Evolutionary conservation across 35 echinoderm and acorn worm species (phyloP), one percentile per base, ranked within the genome.

Genomic region (Antedon bifida): DNA sequence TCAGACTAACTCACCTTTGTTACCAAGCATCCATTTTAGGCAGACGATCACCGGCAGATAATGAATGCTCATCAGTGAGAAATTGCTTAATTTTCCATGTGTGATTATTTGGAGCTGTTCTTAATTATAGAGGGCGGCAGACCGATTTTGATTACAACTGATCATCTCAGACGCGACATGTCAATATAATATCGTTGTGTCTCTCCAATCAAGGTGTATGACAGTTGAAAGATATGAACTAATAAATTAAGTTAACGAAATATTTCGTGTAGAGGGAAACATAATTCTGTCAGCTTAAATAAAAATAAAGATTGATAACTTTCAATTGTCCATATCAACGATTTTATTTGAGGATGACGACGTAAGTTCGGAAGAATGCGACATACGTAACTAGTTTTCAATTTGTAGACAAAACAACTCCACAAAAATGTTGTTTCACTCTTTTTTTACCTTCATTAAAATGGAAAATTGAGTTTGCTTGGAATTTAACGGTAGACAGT

Each of bases 21-120:
- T 7, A 64, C 19, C 51, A 64, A 64, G 51, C 51, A 64, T 8
- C 51, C 51, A 64, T 64, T 64, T 64, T 64, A 12, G 5, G 26
- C 9, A 64, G 9, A 64, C 51, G 23, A 21, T 64, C 51, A 21
- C 51, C 51, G 51, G 51, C 19, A 64, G 51, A 64, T 64, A 64
- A 64, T 64, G 51, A 64, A 21, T 7, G 7, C 51, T 64, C 51
- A 64, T 64, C 51, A 64, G 26, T 64, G 51, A 64, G 51, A 64
- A 64, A 64, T 64, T 64, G 51, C 51, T 64, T 64, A 64, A 64
- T 64, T 64, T 64, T 64, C 51, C 51, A 64, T 64, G 51, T 64
- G 51, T 64, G 9, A 64, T 16, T 16, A 64, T 64, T 64, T 8
- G 51, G 51, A 64, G 26, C 5, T 16, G 9, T 16, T 2, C 3